Evolutionary conservation across 92 coral and sea anemone species (phyloP).

Genomic region (Zoanthus gigantus): DNA sequence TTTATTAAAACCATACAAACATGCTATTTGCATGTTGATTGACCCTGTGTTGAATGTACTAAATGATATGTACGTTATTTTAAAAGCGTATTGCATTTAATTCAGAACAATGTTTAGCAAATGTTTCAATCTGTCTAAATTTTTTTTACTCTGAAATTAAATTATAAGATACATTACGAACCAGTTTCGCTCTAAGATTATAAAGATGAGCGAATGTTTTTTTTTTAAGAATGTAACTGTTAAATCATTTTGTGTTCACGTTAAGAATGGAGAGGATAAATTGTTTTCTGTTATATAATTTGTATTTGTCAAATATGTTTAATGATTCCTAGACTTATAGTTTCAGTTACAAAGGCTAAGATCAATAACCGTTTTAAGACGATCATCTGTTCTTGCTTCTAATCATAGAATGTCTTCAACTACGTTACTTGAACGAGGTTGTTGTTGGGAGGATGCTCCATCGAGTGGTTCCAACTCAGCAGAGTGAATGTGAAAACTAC

Average conservation of each 20-base stretch:
- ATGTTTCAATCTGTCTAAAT: too few species aligned
- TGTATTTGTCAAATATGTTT: neutral
- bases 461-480: conserved; percentile 62
- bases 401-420: conserved; percentile 66
- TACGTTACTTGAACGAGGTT: conserved; percentile 63
- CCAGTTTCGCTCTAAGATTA: too few species aligned
- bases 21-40: too few species aligned
- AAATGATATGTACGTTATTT: too few species aligned
- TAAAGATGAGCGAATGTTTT: too few species aligned
- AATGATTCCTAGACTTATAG: neutral
- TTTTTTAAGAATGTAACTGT: too few species aligned
- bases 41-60: too few species aligned
- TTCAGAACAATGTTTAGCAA: too few species aligned
- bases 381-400: neutral
- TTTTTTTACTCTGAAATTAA: too few species aligned
- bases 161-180: too few species aligned
- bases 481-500: conserved; percentile 4
- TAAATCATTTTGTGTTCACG: neutral
- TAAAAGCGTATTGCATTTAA: too few species aligned
- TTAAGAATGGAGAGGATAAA: neutral
- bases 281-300: neutral
- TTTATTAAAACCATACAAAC: too few species aligned
- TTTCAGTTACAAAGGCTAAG: neutral
- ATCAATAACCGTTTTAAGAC: neutral
- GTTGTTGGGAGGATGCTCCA: conserved; percentile 57